These are phyloP conservation scores for Lapara coniferarum DNA, from an alignment of 2,888 invertebrate genomes.

Conservation along the genomic window DNA sequence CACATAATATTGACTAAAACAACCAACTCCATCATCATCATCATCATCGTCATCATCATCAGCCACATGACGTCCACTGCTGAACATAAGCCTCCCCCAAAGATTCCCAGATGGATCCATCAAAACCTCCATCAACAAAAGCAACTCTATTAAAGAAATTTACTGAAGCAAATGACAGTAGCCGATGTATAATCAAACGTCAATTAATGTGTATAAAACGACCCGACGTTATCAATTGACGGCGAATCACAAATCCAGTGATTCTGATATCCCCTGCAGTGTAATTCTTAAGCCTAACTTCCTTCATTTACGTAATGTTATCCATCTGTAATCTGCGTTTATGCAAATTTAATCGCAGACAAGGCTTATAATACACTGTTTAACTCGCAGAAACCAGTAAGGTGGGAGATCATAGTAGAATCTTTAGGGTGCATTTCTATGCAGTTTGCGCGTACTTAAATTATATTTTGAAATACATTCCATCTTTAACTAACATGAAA, in stretches of 20 bases:
- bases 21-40: no score
- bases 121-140: neutral
- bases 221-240: constrained; percentile 33
- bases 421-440: constrained; percentile 7
- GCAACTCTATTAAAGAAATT: no score
- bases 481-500: neutral
- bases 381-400: constrained; percentile 38
- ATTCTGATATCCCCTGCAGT: neutral
- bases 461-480: constrained; percentile 12
- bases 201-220: constrained; percentile 5
- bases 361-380: constrained; percentile 37
- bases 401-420: constrained; percentile 32
- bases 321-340: constrained; percentile 38
- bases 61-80: no score
- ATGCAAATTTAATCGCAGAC: constrained; percentile 44
- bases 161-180: no score
- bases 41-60: no score
- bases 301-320: constrained; percentile 32
- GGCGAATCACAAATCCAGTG: constrained; percentile 15
- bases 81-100: no score
- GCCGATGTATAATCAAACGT: neutral
- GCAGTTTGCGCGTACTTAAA: neutral
- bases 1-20: neutral
- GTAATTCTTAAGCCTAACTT: constrained; percentile 22
- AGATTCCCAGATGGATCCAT: no score